phyloP scores from a whole-genome alignment of 2,797 vertebrate genomes.

The Smutsia temminckii region DNA sequence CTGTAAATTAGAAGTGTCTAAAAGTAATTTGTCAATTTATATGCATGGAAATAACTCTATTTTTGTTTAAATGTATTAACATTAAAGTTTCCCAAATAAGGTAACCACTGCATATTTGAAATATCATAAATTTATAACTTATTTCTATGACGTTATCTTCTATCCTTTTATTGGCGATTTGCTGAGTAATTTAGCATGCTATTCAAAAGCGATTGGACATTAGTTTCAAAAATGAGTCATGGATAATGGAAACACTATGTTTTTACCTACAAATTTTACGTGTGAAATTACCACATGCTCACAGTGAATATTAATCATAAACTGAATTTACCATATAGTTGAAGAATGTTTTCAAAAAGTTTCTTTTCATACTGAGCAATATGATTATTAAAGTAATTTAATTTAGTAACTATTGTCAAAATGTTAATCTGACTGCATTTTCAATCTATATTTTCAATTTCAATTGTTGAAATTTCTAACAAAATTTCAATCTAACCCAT shows the following conservation, averaged over 20 bases:
- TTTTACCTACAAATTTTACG: background rate
- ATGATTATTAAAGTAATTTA: background rate
- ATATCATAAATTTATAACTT: conserved; percentile 53
- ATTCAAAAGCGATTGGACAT: conserved; percentile 21
- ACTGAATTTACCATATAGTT: background rate
- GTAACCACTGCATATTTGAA: conserved; percentile 54
- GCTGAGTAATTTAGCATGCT: conserved; percentile 48
- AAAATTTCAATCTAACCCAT: no score
- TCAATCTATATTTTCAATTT: no score
- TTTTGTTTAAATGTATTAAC: conserved; percentile 75
- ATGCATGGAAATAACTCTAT: conserved; percentile 59
- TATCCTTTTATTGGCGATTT: conserved; percentile 36
- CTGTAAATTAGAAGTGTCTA: conserved; percentile 76
- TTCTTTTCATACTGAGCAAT: background rate
- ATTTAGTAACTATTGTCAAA: background rate
- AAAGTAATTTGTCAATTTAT: conserved; percentile 79
- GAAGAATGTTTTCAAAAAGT: background rate
- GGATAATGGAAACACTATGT: background rate
- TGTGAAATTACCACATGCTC: background rate
- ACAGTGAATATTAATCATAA: background rate
- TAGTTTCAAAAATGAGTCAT: conserved; percentile 41
- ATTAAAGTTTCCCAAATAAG: conserved; percentile 47
- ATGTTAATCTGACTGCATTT: background rate
- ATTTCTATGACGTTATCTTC: background rate
- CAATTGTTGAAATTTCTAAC: no score